Evolutionary conservation across 2,888 invertebrate species (phyloP), one percentile per base, ranked within the genome.

Genomic region (Sympetrum striolatum): DNA sequence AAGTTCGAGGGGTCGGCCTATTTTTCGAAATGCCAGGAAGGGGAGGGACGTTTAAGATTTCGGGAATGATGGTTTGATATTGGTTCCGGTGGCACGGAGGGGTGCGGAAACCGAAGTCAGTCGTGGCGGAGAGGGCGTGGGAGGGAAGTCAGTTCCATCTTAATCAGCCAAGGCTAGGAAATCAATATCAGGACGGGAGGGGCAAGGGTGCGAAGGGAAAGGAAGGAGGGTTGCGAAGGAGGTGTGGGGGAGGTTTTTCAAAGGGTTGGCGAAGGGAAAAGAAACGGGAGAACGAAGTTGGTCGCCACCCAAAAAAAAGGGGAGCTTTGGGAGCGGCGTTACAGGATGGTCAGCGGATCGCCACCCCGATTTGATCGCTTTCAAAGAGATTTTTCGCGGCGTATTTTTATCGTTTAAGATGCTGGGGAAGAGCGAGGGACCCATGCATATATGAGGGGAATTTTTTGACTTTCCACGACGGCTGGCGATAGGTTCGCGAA

Each of bases 111-210:
- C 81, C 48, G 82, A 82, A 82, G 82, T 53, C 82, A 31, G 53
- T 31, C 81, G 48, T 39, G 81, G 25, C 18, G 82, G 82, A 31
- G 82, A 35, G 53, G 18, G 82, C 35, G 82, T n/a, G 12, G 60
- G 37, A 60, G 82, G 82, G 82, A 82, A 82, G 82, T 31, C 58
- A 86, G 86, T 60, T 64, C 86, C 86, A 86, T 86, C 86, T 86
- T 86, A 86, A 86, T 86, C 86, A 86, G 86, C 86, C 86, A 86
- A 86, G 86, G 86, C 86, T 86, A 86, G 86, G 86, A 86, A 86
- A 86, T 86, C 86, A 86, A 86, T 86, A 86, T 86, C 86, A 86
- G 86, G 86, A 60, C 48, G 58, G 82, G 86, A 60, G 35, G 86
- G 81, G 81, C 44, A 25, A 25, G 25, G n/a, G 81, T n/a, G 81